These are phyloP conservation scores for Eulemur rufifrons DNA, from an alignment of 2,113 vertebrate species.

Conservation along the genomic window DNA sequence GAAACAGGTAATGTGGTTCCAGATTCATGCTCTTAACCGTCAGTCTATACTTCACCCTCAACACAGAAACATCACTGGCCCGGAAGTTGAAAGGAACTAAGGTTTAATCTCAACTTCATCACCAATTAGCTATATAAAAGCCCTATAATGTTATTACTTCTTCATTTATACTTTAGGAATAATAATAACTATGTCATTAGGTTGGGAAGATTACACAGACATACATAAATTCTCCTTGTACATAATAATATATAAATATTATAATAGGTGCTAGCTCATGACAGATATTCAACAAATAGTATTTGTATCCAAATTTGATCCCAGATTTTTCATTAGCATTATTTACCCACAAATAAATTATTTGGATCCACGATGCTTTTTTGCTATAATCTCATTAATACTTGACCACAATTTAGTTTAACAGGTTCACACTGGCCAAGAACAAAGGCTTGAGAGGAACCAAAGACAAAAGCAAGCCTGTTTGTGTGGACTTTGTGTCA, in stretches of 20 bases:
- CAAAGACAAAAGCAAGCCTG: neutral
- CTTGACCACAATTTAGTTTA: neutral
- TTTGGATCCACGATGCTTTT: neutral
- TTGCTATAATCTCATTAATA: neutral
- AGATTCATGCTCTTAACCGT: neutral
- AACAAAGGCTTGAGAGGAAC: neutral
- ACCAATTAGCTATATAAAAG: neutral
- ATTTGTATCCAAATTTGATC: neutral
- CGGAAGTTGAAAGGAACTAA: neutral
- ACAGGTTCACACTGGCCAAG: neutral
- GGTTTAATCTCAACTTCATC: neutral
- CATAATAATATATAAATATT: neutral
- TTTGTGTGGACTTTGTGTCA: neutral
- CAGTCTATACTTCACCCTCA: neutral
- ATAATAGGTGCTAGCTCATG: neutral
- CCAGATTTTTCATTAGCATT: neutral
- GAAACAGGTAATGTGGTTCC: neutral
- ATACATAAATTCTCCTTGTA: neutral
- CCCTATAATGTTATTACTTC: neutral
- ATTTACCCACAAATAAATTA: neutral
- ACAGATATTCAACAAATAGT: neutral
- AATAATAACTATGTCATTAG: neutral
- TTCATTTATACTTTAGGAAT: neutral
- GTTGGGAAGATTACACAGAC: neutral
- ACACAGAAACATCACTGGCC: neutral